A percentile compares a stretch with the other conserved stretches of the same genome.
Conservation (phyloP, 2,113 vertebrate genomes). For the Seriola aureovittata region DNA sequence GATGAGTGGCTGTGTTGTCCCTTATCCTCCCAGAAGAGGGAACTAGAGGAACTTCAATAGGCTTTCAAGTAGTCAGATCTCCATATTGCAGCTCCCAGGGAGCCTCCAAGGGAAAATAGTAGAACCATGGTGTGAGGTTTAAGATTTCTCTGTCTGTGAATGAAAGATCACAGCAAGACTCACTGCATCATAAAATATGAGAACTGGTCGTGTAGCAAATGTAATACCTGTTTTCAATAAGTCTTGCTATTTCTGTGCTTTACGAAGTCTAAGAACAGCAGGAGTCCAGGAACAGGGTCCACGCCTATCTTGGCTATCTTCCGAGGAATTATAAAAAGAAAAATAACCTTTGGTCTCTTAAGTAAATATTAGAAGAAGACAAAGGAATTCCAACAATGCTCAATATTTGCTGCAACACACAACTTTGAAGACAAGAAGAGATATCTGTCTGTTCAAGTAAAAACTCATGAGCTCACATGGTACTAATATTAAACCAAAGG, state of each 20-base stretch:
- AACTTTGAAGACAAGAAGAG: slow-evolving; percentile 18
- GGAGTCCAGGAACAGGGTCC: slow-evolving; percentile 30
- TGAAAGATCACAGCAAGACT: slow-evolving; percentile 23
- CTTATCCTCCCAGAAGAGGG: slow-evolving; percentile 64
- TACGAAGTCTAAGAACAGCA: slow-evolving; percentile 4
- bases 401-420: slow-evolving; percentile 27
- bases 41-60: slow-evolving; percentile 46
- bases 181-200: slow-evolving; percentile 5
- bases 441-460: slow-evolving; percentile 4
- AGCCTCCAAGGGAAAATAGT: slow-evolving; percentile 28
- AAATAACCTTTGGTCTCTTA: slow-evolving; percentile 51
- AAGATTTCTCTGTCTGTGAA: slow-evolving; percentile 15
- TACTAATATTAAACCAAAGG: background rate
- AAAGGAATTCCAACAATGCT: slow-evolving; percentile 61
- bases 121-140: slow-evolving; percentile 5
- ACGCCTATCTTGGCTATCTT: background rate
- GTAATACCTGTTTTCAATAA: slow-evolving; percentile 35
- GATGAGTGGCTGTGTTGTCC: slow-evolving; percentile 16
- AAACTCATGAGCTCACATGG: too few relatives aligned
- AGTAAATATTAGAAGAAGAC: slow-evolving; percentile 58
- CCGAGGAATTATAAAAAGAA: slow-evolving; percentile 47
- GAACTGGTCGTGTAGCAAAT: slow-evolving; percentile 23
- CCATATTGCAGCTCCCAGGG: slow-evolving; percentile 30
- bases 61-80: background rate
- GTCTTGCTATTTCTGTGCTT: slow-evolving; percentile 4